Percentiles rank a stretch among this genome's conserved stretches.
phyloP scores from a whole-genome alignment of 2,888 invertebrate genomes.

The Drosophila paramelanica region DNA sequence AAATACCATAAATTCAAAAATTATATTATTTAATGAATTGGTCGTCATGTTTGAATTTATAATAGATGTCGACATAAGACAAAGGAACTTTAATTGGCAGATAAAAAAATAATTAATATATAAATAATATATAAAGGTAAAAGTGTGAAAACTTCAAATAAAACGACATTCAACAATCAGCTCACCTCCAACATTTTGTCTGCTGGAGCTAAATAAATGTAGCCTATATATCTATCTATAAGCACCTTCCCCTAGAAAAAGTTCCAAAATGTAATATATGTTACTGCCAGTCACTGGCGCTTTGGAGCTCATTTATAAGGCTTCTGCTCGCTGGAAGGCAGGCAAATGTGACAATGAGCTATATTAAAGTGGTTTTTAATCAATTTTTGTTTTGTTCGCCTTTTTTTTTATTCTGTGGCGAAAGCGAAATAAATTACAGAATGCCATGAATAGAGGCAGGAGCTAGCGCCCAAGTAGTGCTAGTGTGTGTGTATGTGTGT shows the following conservation, averaged over 20 bases:
- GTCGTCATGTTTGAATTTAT: too few relatives aligned
- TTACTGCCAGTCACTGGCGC: constrained; percentile 16
- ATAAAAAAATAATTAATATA: too few relatives aligned
- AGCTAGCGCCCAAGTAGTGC: not conserved
- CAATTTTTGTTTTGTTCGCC: constrained; percentile 52
- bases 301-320: constrained; percentile 40
- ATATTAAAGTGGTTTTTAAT: constrained; percentile 76
- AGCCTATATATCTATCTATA: too few relatives aligned
- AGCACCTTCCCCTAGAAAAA: not conserved
- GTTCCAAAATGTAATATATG: not conserved
- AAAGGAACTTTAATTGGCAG: too few relatives aligned
- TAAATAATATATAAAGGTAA: too few relatives aligned
- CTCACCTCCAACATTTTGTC: too few relatives aligned
- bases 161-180: too few relatives aligned
- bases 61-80: too few relatives aligned
- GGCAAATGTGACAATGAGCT: constrained; percentile 62
- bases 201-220: too few relatives aligned
- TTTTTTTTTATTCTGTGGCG: constrained; percentile 25
- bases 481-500: constrained; percentile 2
- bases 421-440: constrained; percentile 65
- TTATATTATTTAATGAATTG: too few relatives aligned
- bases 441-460: constrained; percentile 42
- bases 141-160: too few relatives aligned
- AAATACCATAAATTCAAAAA: too few relatives aligned
- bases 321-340: constrained; percentile 14